Base-by-base conservation (phyloP, 2,797 vertebrate genomes). In the Sphenodon punctatus region DNA sequence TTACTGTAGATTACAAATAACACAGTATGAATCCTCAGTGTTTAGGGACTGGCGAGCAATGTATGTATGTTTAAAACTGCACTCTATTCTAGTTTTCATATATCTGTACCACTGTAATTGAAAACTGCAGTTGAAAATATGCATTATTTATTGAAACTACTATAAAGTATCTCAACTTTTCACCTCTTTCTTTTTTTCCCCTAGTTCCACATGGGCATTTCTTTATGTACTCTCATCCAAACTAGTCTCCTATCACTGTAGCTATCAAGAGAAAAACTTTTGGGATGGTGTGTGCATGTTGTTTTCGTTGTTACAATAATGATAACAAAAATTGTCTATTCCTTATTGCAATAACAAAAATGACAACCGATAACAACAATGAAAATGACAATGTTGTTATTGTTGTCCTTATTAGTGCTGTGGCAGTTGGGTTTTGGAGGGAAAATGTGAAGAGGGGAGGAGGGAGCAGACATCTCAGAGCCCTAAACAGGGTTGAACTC, bases 41-140 rank as follows among this genome's bases (percentile, higher is more conserved):
- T 27, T n/a, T 59, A 53, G 49, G 4, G 10, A 72, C 41, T 84
- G 66, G 55, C 72, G 55, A 3, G 60, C 4, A 12, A 10, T 42
- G 38, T 45, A 10, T 23, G 16, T 80, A 32, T 53, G 22, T 78
- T 56, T 59, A 78, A 76, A 83, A 60, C 41, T 46, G 27, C 55
- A 1, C 68, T 73, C 30, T 58, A 4, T 23, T 87, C 56, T 75
- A 66, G 39, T 60, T 80, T 30, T 41, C 7, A 1, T 70, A 65
- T 71, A 69, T 89, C 85, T 75, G 38, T 53, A 43, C 53, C 75
- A 51, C 20, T 49, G 71, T 75, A 66, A 39, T 82, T 75, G 56
- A 77, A 88, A 85, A 38, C 6, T 22, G 7, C 51, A 69, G 13
- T 82, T 78, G 69, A 39, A 92, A 76, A 4, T 53, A 12, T 32